Conservation (phyloP, 2,888 invertebrate species). For the Elysia crispata region DNA sequence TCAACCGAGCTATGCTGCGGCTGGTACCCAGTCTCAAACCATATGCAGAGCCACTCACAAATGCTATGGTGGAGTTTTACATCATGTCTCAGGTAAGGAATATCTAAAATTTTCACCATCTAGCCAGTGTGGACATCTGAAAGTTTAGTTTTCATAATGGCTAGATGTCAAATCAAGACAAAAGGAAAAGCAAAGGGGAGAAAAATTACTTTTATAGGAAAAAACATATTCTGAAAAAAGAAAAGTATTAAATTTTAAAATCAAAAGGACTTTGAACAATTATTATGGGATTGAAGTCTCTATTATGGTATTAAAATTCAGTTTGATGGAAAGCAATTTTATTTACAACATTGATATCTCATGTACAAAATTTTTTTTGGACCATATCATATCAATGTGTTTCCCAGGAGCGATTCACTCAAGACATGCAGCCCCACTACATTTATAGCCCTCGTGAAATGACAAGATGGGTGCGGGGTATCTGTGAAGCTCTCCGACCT, state of each 20-base stretch:
- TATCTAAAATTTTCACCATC: neutral
- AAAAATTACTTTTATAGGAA: no score
- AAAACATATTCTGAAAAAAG: no score
- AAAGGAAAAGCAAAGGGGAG: neutral
- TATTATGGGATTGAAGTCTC: no score
- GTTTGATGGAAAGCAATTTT: no score
- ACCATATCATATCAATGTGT: neutral
- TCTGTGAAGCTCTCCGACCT: slow-evolving; percentile 98
- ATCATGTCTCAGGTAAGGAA: slow-evolving; percentile 88
- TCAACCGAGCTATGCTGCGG: slow-evolving; percentile 97
- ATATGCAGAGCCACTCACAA: slow-evolving; percentile 96
- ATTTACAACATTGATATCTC: no score
- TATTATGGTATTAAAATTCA: no score
- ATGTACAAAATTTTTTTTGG: neutral
- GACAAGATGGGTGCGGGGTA: slow-evolving; percentile 99
- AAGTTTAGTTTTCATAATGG: neutral
- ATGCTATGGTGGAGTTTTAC: slow-evolving; percentile 99
- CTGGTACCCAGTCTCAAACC: slow-evolving; percentile 93
- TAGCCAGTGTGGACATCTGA: neutral
- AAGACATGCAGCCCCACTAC: slow-evolving; percentile 99
- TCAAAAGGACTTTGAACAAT: no score
- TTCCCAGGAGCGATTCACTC: slow-evolving; percentile 91
- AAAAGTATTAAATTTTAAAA: no score
- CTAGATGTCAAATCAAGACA: neutral
- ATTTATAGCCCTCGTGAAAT: slow-evolving; percentile 98